Evolutionary conservation across 2,113 vertebrate species (phyloP), one percentile per base, ranked within the genome.

Genomic region (Siphamia tubifer): DNA sequence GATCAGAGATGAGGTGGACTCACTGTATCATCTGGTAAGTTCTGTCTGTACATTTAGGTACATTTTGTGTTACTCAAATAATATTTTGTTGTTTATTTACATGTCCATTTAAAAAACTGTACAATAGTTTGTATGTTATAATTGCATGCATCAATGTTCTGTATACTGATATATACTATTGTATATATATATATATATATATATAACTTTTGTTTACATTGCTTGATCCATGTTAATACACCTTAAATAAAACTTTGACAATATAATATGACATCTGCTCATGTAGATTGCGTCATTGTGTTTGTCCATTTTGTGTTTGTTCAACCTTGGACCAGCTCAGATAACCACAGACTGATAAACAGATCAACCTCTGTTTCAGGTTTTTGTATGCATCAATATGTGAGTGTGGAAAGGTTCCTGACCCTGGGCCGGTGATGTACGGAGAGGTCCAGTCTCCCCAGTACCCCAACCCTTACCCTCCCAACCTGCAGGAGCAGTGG

Each of bases 381-480:
- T 62, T 92, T 63, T 68, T 91, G 35, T 86, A 23, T 73, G 75
- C 79, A 52, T 77, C 49, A 19, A 40, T 74, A n/a, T 79, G 70
- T 60, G 70, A 72, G 25, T 44, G 75, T 40, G n/a, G 44, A 52
- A 32, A 2, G 1, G 52, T 79, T 19, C 28, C 74, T 0, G 47
- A 58, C 13, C 4, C 68, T 7, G n/a, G 54, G 19, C 44, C 68
- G 23, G 13, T 4, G 2, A 83, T 91, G 85, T 25, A 85, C 0
- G 97, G 96, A 19, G 89, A 91, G 52, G 82, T 99, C 85, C 91
- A 80, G 12, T 95, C 95, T 9, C 95, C 96, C 0, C 23, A 63
- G 51, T 97, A 93, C 62, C 96, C 97, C 6, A 88, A 93, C 68
- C 82, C 95, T 0, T 98, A 98, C 81, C 90, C 94, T 34, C 89